Percentiles rank a stretch among this genome's conserved stretches.
Evolutionary conservation across 2,113 vertebrate genomes (phyloP).

Genomic region (Camelus dromedarius): DNA sequence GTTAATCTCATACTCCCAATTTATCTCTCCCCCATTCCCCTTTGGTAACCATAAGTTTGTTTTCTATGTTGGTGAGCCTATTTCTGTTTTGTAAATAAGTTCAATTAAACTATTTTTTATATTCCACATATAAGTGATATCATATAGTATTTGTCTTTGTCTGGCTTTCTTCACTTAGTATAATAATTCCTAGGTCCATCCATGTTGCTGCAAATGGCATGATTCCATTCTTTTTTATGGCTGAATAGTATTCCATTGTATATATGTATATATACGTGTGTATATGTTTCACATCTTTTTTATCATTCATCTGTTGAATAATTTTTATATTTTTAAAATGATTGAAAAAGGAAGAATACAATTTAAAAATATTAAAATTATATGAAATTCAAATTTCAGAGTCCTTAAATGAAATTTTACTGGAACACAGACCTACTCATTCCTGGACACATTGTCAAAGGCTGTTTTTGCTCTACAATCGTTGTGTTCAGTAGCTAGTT

Average conservation of each 20-base stretch:
- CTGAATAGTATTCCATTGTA: neutral
- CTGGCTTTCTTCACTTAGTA: neutral
- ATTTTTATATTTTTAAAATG: neutral
- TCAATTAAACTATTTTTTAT: neutral
- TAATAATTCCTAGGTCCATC: neutral
- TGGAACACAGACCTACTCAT: neutral
- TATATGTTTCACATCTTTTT: neutral
- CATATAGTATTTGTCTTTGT: neutral
- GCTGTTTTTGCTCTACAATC: neutral
- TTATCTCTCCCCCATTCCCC: neutral
- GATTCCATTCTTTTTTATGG: neutral
- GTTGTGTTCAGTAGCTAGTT: neutral
- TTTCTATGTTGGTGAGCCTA: neutral
- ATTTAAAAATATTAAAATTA: neutral
- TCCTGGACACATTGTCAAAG: neutral
- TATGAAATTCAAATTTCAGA: neutral
- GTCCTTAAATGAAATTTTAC: neutral
- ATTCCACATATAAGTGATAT: neutral
- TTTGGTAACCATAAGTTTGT: neutral
- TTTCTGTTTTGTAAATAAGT: neutral
- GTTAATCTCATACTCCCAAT: neutral
- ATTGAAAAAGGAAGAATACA: neutral
- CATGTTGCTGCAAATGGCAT: neutral
- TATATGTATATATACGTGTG: fast-evolving
- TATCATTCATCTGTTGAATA: neutral